Evolutionary conservation across 2,797 vertebrate genomes (phyloP).

Genomic region (Takifugu rubripes): DNA sequence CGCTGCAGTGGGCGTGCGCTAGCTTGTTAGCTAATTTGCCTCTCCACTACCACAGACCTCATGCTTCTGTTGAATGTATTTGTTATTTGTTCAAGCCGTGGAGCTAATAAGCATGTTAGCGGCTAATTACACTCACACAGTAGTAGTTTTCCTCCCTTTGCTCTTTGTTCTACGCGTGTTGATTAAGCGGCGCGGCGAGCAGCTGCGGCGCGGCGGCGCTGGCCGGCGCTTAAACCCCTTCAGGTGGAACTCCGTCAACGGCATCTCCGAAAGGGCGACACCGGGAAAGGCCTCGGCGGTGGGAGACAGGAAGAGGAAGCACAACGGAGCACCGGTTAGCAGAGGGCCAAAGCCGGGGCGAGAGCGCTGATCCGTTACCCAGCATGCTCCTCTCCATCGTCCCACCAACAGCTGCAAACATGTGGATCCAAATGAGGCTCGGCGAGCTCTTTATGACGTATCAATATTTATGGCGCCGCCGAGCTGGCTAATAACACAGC

Average conservation of each 20-base stretch:
- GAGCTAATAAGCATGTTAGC: conserved; percentile 36
- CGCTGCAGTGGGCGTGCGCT: too few species aligned
- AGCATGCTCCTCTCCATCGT: conserved; percentile 8
- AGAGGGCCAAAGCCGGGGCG: conserved; percentile 59
- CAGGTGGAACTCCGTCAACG: conserved; percentile 69
- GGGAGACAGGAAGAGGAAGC: too few species aligned
- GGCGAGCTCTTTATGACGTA: conserved; percentile 58
- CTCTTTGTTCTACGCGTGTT: conserved; percentile 35
- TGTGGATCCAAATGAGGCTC: conserved; percentile 62
- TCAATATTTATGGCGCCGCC: conserved; percentile 71
- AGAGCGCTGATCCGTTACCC: conserved; percentile 1
- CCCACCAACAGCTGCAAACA: conserved; percentile 64
- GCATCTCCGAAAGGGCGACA: conserved; percentile 13
- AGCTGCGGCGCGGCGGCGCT: conserved; percentile 23
- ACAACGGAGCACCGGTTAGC: conserved; percentile 40
- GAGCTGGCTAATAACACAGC: conserved; percentile 44
- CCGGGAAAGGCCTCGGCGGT: too few species aligned
- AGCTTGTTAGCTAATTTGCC: too few species aligned
- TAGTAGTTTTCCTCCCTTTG: background rate
- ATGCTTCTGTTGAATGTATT: too few species aligned
- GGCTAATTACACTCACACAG: conserved; percentile 34
- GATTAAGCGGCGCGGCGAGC: conserved; percentile 11
- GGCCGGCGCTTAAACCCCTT: conserved; percentile 50
- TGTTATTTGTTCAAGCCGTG: background rate
- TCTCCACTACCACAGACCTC: too few species aligned